Conservation (phyloP, 2,797 vertebrate genomes). For the Chelidonichthys spinosus region DNA sequence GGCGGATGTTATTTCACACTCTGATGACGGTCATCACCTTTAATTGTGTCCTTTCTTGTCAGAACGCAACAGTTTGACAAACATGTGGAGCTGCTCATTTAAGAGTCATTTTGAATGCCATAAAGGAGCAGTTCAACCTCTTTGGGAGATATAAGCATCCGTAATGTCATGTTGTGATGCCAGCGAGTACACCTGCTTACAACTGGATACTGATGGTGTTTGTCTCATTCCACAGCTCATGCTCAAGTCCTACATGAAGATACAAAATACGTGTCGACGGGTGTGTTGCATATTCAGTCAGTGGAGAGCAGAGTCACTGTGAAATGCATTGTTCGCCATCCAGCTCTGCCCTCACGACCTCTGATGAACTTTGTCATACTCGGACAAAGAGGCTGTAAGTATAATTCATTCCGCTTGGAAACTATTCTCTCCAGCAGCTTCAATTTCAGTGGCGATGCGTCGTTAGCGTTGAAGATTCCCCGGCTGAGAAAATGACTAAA, state of each 20-base stretch:
- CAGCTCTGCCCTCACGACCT: constrained; percentile 24
- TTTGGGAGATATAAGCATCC: not conserved
- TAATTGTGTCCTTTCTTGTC: not conserved
- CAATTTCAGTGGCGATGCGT: not conserved
- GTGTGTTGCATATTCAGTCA: constrained; percentile 43
- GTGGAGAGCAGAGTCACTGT: constrained; percentile 51
- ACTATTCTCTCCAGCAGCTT: not conserved
- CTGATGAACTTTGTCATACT: constrained; percentile 68
- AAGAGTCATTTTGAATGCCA: not conserved
- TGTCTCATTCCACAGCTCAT: constrained; percentile 63
- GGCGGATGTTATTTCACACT: not conserved
- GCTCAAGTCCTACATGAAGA: constrained; percentile 18
- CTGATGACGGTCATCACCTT: not conserved
- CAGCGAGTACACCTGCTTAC: not conserved
- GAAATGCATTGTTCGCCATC: constrained; percentile 77
- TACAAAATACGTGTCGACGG: constrained; percentile 51
- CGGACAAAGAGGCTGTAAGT: constrained; percentile 71
- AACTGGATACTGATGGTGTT: constrained; percentile 19
- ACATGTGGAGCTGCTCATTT: not conserved
- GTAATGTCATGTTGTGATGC: not conserved
- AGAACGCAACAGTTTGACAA: not conserved
- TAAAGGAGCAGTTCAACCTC: not conserved
- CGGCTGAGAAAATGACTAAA: not conserved
- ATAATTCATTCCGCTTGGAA: constrained; percentile 12
- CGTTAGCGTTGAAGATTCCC: not conserved